Base-by-base conservation (phyloP, 2,113 vertebrate genomes). In the Leuciscus idus region DNA sequence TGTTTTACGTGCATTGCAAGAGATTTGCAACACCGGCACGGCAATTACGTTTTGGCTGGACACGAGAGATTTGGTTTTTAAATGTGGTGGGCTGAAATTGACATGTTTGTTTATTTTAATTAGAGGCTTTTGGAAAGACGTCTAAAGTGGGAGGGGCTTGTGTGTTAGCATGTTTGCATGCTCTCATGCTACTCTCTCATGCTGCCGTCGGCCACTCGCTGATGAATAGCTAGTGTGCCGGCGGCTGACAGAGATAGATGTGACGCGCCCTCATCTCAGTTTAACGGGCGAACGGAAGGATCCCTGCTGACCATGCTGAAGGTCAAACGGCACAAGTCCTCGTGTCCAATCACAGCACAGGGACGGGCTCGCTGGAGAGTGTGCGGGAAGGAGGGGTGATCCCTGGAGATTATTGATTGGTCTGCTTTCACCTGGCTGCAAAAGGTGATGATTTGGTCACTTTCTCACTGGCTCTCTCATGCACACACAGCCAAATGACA, bases 191-290 rank as follows among this genome's bases (percentile, higher is more conserved):
- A 23, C 3, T 21, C 66, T 70, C 66, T 70, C 66, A 21, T 21
- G 66, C 70, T 1, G 91, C 87, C 91, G 83, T 90, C 82, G 85
- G 87, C 82, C 30, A 8, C 85, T 73, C 36, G 46, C 59, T 93
- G 93, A 94, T 92, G 92, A 90, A 93, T 92, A 84, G 89, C 86
- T 82, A 75, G 66, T 30, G 2, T 77, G 88, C 88, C 73, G 6
- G 68, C 72, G 77, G 21, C 48, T 93, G 95, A 95, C 95, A 95
- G 87, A 95, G 95, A 97, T 91, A 90, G 92, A 96, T 95, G 93
- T 89, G 92, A 93, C 84, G 15, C 84, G 21, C 85, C 64, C 81
- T 89, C 91, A 89, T 91, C 92, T 91, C 91, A 85, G 66, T 85
- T 79, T 90, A 88, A 87, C 89, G 86, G 91, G 91, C 88, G 91